Evolutionary conservation across 2,797 vertebrate species (phyloP), one percentile per base, ranked within the genome.

Genomic region (Danio kyathit): DNA sequence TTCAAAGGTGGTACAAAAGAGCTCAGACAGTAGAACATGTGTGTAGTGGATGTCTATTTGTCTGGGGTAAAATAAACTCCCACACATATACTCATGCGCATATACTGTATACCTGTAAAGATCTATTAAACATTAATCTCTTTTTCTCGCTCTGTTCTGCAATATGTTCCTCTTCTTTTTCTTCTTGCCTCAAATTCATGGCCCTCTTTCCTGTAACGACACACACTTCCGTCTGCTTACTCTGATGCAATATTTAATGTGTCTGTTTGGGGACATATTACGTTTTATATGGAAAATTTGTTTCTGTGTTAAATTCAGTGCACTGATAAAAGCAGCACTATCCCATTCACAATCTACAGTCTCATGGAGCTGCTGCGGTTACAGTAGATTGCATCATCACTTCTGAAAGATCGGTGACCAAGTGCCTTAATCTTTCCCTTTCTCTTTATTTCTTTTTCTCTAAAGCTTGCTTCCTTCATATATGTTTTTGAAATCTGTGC

Each of bases 351-450:
- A 71, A 38, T 80, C 69, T 57, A 56, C 78, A 56, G 64, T 66
- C 40, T 80, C 59, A 66, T 76, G 57, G 10, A 16, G 38, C 29
- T 60, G 46, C 73, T 17, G 67, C 54, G 77, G 76, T 86, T 86
- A 86, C 85, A 82, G 40, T 21, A 57, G 70, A 54, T 86, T 86
- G 76, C 85, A 84, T 86, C 83, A 86, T 38, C 51, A 67, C 56
- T 49, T 57, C 82, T 82, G 56, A 83, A 76, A 44, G 41, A 65
- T 69, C 56, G 5, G 60, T 79, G 76, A 61, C 70, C 76, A 79
- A 29, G 9, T 44, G 38, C 40, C n/a, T 69, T 44, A 52, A 19
- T 67, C 11, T 52, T 63, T 79, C 38, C 17, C 2, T 60, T 49
- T 48, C 4, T 56, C 7, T 51, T 21, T 67, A 0, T 72, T 17